A percentile compares a stretch with the other conserved stretches of the same genome.
These are phyloP conservation scores for Heteromyza rotundicornis DNA, from an alignment of 2,888 invertebrate genomes.

Conservation along the genomic window DNA sequence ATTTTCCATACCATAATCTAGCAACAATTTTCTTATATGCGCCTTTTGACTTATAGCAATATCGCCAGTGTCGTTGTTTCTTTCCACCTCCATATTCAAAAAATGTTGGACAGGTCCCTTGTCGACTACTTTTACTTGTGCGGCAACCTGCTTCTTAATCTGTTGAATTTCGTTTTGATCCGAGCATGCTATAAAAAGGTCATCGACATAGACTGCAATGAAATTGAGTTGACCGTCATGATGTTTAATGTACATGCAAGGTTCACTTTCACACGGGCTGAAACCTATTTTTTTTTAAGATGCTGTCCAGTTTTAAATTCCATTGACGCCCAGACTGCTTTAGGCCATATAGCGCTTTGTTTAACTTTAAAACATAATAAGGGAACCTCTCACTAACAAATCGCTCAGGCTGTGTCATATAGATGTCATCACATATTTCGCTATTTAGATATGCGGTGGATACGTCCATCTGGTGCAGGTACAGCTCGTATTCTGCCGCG, in stretches of 20 bases:
- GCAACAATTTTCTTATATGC: constrained; percentile 4
- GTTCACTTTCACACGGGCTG: too few species aligned
- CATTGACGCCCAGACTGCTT: constrained; percentile 25
- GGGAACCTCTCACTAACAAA: too few species aligned
- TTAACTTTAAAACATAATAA: too few species aligned
- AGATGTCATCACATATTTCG: constrained; percentile 4
- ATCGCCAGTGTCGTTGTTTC: not conserved
- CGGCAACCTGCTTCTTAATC: constrained; percentile 15
- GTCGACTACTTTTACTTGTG: constrained; percentile 14
- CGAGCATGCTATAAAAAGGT: too few species aligned
- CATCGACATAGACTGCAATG: too few species aligned
- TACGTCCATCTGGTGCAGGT: constrained; percentile 16
- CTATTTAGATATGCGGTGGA: constrained; percentile 13
- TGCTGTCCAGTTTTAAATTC: constrained; percentile 20
- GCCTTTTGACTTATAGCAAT: constrained; percentile 12
- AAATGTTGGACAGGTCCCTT: constrained; percentile 16
- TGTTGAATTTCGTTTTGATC: constrained; percentile 8
- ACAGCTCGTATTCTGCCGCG: constrained; percentile 7
- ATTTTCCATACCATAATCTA: constrained; percentile 10
- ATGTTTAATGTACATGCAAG: constrained; percentile 12
- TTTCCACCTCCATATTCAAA: constrained; percentile 15
- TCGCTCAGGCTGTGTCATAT: constrained; percentile 8
- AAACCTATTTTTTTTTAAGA: constrained; percentile 15
- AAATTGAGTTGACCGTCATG: constrained; percentile 9
- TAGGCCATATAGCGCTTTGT: too few species aligned